Evolutionary conservation across 2,113 vertebrate species (phyloP).

Genomic region (Pteruthius melanotis): DNA sequence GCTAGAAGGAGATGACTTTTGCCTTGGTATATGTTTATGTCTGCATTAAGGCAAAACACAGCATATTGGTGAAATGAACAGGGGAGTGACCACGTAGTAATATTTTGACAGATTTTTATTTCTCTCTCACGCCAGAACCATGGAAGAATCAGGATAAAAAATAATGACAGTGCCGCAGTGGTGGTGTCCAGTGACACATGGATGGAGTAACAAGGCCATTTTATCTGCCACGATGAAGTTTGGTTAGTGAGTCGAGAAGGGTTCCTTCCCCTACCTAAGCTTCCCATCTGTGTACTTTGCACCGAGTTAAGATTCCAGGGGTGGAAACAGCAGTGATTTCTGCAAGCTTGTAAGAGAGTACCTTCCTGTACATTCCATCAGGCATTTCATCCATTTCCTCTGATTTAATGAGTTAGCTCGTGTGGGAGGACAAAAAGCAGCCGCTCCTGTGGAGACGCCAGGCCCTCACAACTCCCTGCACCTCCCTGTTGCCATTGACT

Average conservation of each 20-base stretch:
- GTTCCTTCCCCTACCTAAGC: background rate
- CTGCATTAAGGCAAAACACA: background rate
- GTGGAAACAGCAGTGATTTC: background rate
- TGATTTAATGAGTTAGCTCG: background rate
- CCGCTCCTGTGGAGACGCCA: background rate
- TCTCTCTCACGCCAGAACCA: background rate
- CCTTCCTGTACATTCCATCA: background rate
- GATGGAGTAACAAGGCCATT: background rate
- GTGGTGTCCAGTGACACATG: background rate
- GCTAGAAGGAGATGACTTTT: background rate
- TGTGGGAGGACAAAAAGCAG: background rate
- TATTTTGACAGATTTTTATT: background rate
- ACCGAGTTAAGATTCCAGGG: background rate
- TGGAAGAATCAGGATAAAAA: background rate
- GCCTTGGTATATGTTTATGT: background rate
- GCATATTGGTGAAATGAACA: background rate
- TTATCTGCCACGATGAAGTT: background rate
- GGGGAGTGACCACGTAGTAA: background rate
- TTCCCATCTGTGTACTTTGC: background rate
- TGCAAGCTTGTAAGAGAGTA: background rate
- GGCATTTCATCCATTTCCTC: background rate
- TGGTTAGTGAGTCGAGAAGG: background rate
- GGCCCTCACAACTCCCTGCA: background rate
- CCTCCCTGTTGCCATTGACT: fast-evolving
- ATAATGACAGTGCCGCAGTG: background rate